Percentiles rank a stretch among this genome's conserved stretches.
These are phyloP conservation scores for Ailurus styani DNA, from an alignment of 2,113 vertebrate species.

Conservation along the genomic window DNA sequence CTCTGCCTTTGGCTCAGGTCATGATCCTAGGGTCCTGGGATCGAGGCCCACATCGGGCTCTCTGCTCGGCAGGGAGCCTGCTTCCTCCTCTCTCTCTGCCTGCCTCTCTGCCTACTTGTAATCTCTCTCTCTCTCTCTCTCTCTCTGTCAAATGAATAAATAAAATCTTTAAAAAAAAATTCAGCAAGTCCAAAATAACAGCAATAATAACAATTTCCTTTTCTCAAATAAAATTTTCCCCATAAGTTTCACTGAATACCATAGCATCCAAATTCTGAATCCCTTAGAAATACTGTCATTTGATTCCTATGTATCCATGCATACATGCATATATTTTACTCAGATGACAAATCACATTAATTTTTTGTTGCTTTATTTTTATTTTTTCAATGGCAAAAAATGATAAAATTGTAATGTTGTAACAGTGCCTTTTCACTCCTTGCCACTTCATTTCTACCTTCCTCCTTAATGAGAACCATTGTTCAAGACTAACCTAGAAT, in stretches of 20 bases:
- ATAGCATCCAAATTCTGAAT: neutral
- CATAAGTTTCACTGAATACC: neutral
- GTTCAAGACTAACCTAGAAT: neutral
- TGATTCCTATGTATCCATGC: neutral
- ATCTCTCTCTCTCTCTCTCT: too few relatives aligned
- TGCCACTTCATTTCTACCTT: neutral
- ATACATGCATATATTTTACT: neutral
- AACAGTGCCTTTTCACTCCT: neutral
- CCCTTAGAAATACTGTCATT: neutral
- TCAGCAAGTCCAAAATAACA: neutral
- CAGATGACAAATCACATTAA: neutral
- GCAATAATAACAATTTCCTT: neutral
- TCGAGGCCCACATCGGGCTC: too few relatives aligned
- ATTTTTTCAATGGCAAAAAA: neutral
- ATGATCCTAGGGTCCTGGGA: too few relatives aligned
- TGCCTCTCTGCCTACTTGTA: too few relatives aligned
- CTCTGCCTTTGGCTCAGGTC: too few relatives aligned
- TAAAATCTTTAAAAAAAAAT: conserved; percentile 22
- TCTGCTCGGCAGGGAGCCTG: too few relatives aligned
- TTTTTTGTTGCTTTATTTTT: neutral
- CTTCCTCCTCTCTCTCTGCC: too few relatives aligned
- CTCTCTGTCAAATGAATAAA: too few relatives aligned
- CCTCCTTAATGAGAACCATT: neutral
- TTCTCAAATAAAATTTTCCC: neutral
- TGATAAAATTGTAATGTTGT: neutral